Conservation (phyloP, 2,113 vertebrate species). For the Mastomys natalensis region DNA sequence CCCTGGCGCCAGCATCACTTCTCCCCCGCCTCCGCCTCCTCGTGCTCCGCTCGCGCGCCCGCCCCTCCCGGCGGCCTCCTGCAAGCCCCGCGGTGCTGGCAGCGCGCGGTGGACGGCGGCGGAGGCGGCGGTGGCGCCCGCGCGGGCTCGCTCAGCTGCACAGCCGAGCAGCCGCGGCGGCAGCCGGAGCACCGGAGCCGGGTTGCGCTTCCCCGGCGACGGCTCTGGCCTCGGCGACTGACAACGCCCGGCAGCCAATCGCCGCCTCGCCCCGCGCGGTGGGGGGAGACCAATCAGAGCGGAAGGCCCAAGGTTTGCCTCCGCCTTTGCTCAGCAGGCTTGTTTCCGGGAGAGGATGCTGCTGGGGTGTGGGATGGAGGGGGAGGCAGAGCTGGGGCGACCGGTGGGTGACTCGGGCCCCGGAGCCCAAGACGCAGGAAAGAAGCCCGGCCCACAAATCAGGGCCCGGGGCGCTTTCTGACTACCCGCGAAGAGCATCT, state of each 20-base stretch:
- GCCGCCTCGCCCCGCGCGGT: constrained; percentile 64
- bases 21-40: constrained; percentile 73
- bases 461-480: constrained; percentile 30
- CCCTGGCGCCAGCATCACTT: constrained; percentile 83
- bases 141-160: constrained; percentile 75
- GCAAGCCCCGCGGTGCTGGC: constrained; percentile 48
- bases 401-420: background rate
- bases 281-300: constrained; percentile 81
- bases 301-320: constrained; percentile 59
- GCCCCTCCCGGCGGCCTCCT: constrained; percentile 69
- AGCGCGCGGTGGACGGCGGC: constrained; percentile 63
- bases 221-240: constrained; percentile 83
- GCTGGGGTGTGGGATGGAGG: background rate
- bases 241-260: constrained; percentile 83
- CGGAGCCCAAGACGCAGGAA: background rate
- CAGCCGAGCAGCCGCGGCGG: constrained; percentile 72
- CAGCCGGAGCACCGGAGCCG: constrained; percentile 71
- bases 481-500: background rate
- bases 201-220: constrained; percentile 72
- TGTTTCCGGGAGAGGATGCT: constrained; percentile 81
- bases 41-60: constrained; percentile 26
- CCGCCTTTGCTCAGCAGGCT: constrained; percentile 81
- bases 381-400: background rate
- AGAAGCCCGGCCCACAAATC: background rate
- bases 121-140: constrained; percentile 61